A percentile compares a stretch with the other conserved stretches of the same genome.
These are phyloP conservation scores for Timandra comae DNA, from an alignment of 2,888 invertebrate genomes.

Conservation along the genomic window DNA sequence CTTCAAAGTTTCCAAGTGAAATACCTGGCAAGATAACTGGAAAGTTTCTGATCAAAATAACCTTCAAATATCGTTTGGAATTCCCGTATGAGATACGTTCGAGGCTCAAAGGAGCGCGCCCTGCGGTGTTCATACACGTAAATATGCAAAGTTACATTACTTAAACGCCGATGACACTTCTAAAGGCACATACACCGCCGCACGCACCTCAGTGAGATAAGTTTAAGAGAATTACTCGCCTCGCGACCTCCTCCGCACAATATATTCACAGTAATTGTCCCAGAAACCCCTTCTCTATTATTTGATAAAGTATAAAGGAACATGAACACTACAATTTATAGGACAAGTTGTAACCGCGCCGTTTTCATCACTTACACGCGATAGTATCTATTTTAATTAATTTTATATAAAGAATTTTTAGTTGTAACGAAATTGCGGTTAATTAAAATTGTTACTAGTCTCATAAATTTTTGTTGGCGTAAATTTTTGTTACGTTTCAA, in stretches of 20 bases:
- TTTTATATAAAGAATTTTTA: conserved; percentile 30
- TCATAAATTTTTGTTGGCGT: conserved; percentile 27
- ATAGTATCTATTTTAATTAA: conserved; percentile 54
- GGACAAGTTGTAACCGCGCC: conserved; percentile 48
- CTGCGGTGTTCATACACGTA: neutral
- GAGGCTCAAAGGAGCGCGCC: neutral
- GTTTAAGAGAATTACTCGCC: conserved; percentile 47
- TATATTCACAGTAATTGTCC: conserved; percentile 64
- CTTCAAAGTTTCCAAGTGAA: too few species aligned
- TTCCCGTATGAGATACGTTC: neutral
- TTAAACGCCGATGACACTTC: conserved; percentile 29
- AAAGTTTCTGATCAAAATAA: too few species aligned
- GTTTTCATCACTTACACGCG: conserved; percentile 40
- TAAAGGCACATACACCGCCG: conserved; percentile 37
- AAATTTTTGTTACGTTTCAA: conserved; percentile 17
- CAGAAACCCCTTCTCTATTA: conserved; percentile 53
- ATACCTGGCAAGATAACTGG: too few species aligned
- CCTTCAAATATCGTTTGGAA: neutral
- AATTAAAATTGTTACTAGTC: conserved; percentile 35
- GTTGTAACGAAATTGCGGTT: conserved; percentile 25
- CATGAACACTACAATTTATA: conserved; percentile 51
- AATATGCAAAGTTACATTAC: conserved; percentile 27
- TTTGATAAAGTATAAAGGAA: conserved; percentile 66
- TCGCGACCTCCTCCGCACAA: conserved; percentile 38
- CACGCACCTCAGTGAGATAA: conserved; percentile 57